phyloP scores from a whole-genome alignment of 1,140 invertebrate genomes.

The Medauroidea extradentata region DNA sequence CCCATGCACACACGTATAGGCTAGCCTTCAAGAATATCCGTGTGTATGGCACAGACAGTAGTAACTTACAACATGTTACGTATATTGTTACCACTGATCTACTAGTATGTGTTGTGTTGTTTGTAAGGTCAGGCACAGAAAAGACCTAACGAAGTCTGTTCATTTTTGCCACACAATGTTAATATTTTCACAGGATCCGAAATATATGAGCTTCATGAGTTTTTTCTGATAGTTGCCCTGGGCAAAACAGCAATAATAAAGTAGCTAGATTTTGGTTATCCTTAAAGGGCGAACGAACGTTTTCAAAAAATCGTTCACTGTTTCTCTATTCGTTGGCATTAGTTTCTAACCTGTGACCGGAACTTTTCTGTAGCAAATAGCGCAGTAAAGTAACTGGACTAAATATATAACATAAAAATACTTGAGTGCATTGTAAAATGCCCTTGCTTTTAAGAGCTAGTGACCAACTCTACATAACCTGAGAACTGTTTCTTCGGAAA shows the following conservation, averaged over 20 bases:
- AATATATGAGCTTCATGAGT: not conserved
- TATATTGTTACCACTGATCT: constrained; percentile 6
- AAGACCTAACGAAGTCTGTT: constrained; percentile 12
- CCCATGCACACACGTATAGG: no score
- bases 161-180: not conserved
- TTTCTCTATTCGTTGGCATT: not conserved
- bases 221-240: not conserved
- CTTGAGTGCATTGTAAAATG: not conserved
- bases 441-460: not conserved
- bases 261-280: not conserved
- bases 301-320: not conserved
- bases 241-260: constrained; percentile 1
- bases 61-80: constrained; percentile 5
- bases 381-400: not conserved
- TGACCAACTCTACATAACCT: not conserved
- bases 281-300: not conserved
- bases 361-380: not conserved
- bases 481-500: not conserved
- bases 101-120: not conserved
- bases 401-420: constrained; percentile 1
- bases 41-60: constrained; percentile 8
- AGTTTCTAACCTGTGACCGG: not conserved
- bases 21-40: constrained; percentile 6
- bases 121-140: constrained; percentile 3
- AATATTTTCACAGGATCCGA: not conserved